phyloP scores from a whole-genome alignment of 2,888 invertebrate genomes.

The Drosophila mulleri region DNA sequence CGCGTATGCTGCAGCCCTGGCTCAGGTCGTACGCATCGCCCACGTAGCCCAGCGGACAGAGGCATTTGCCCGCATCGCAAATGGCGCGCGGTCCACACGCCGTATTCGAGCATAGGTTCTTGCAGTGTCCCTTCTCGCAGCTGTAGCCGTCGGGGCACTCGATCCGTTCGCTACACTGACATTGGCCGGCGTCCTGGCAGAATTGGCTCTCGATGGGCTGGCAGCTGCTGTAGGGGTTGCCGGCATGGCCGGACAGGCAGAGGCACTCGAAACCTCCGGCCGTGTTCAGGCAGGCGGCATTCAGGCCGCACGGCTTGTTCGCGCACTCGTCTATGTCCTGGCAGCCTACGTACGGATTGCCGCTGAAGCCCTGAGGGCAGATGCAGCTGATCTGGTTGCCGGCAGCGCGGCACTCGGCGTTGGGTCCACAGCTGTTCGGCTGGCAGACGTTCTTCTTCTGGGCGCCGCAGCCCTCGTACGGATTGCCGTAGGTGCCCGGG shows the following conservation, averaged over 20 bases:
- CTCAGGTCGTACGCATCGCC: slow-evolving; percentile 91
- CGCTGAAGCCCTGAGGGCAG: slow-evolving; percentile 93
- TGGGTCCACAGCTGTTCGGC: slow-evolving; percentile 90
- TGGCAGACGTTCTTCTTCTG: slow-evolving; percentile 90
- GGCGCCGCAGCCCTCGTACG: slow-evolving; percentile 92
- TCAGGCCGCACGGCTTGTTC: slow-evolving; percentile 91
- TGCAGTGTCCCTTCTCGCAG: slow-evolving; percentile 90
- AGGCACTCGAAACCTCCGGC: slow-evolving; percentile 95
- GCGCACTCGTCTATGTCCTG: slow-evolving; percentile 93
- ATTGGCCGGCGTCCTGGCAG: slow-evolving; percentile 89
- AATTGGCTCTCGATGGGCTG: slow-evolving; percentile 89
- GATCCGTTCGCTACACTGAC: slow-evolving; percentile 89
- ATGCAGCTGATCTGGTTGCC: slow-evolving; percentile 91
- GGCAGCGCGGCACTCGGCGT: slow-evolving; percentile 92
- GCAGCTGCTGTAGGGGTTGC: slow-evolving; percentile 95
- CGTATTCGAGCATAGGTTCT: slow-evolving; percentile 91
- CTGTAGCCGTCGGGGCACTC: slow-evolving; percentile 92
- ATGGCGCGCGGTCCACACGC: slow-evolving; percentile 93
- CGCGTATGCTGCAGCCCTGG: slow-evolving; percentile 90
- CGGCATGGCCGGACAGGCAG: slow-evolving; percentile 93
- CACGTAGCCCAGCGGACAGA: slow-evolving; percentile 91
- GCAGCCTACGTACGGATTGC: slow-evolving; percentile 95
- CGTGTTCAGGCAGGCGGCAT: slow-evolving; percentile 95
- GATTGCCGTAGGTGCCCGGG: slow-evolving; percentile 93
- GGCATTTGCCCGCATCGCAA: slow-evolving; percentile 92